phyloP scores from a whole-genome alignment of 23 tunicate genomes.

The Phallusia fumigata region DNA sequence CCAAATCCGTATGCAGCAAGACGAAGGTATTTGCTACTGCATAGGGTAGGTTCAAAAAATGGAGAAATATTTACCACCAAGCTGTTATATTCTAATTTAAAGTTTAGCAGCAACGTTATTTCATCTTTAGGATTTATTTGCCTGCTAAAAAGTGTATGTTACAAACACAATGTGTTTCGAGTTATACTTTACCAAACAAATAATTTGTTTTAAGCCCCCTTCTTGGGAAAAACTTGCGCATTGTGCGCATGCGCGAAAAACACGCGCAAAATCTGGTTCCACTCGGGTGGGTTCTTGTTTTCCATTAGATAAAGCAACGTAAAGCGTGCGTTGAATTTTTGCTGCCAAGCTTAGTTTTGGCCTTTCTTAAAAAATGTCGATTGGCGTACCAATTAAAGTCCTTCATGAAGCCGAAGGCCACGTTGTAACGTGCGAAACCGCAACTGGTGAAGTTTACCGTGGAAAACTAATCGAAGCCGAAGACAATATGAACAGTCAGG shows the following conservation, averaged over 20 bases:
- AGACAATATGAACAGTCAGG: slow-evolving; percentile 98
- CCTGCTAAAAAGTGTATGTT: too few species aligned
- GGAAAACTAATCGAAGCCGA: slow-evolving; percentile 99
- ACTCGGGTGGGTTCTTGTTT: not conserved
- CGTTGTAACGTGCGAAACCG: slow-evolving; percentile 91
- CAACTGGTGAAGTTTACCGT: slow-evolving; percentile 92
- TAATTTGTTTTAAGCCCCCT: not conserved
- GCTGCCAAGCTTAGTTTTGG: slow-evolving; percentile 8
- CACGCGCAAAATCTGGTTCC: slow-evolving; percentile 14
- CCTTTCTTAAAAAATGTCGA: slow-evolving; percentile 55
- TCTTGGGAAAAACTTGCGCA: not conserved
- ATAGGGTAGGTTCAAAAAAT: too few species aligned
- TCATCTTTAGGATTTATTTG: too few species aligned
- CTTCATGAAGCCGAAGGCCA: slow-evolving; percentile 99
- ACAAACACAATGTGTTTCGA: too few species aligned
- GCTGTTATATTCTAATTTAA: too few species aligned
- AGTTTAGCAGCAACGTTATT: too few species aligned
- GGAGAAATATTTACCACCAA: too few species aligned
- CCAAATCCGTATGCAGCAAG: too few species aligned
- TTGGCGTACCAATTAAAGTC: slow-evolving; percentile 97
- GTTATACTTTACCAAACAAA: too few species aligned
- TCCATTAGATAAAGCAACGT: not conserved
- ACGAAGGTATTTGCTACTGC: too few species aligned
- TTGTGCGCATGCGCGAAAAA: slow-evolving; percentile 2
- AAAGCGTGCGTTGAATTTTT: slow-evolving; percentile 8